phyloP scores from a whole-genome alignment of 2,888 invertebrate genomes.

The Orgyia antiqua region DNA sequence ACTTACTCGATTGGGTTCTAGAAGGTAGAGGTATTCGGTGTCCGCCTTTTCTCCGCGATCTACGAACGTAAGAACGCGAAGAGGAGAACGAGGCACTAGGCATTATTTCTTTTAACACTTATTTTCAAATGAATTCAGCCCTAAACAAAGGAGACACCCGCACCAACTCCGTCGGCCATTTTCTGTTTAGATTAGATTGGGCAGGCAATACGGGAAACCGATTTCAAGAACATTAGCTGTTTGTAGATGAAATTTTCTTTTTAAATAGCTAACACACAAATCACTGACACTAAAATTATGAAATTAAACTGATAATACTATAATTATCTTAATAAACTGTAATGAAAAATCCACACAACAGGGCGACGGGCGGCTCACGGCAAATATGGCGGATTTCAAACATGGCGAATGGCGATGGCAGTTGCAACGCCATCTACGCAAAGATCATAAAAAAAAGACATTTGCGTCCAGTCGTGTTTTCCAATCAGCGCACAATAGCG shows the following conservation, averaged over 20 bases:
- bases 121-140: slow-evolving; percentile 75
- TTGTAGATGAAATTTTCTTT: slow-evolving; percentile 34
- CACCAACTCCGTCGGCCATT: slow-evolving; percentile 90
- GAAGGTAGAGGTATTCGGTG: slow-evolving; percentile 91
- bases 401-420: slow-evolving; percentile 68
- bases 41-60: slow-evolving; percentile 94
- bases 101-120: slow-evolving; percentile 83
- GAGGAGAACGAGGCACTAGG: slow-evolving; percentile 97
- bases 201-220: slow-evolving; percentile 66
- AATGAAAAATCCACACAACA: slow-evolving; percentile 57
- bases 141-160: slow-evolving; percentile 91
- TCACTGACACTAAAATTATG: slow-evolving; percentile 56
- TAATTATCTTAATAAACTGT: slow-evolving; percentile 60
- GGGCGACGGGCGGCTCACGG: slow-evolving; percentile 68
- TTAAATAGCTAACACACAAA: slow-evolving; percentile 52
- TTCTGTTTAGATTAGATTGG: slow-evolving; percentile 83
- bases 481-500: no score
- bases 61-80: slow-evolving; percentile 93
- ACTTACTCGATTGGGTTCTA: slow-evolving; percentile 89
- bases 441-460: slow-evolving; percentile 8
- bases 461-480: no score
- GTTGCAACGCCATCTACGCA: slow-evolving; percentile 46
- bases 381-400: slow-evolving; percentile 72
- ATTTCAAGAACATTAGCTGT: slow-evolving; percentile 54
- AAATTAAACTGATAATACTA: slow-evolving; percentile 57